Evolutionary conservation across 2,888 invertebrate genomes (phyloP).

Genomic region (Synergus umbraculus): DNA sequence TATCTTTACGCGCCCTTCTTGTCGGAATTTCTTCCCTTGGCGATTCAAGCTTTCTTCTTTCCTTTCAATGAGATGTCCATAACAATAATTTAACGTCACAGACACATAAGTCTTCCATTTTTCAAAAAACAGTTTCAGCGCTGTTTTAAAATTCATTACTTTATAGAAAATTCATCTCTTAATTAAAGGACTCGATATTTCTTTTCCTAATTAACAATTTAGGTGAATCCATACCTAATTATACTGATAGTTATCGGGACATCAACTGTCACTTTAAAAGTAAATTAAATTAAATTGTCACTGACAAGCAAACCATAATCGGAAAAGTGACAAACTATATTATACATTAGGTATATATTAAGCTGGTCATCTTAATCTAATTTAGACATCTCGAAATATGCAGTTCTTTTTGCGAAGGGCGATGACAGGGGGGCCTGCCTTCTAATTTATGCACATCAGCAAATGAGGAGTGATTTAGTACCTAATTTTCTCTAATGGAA

Average conservation of each 20-base stretch:
- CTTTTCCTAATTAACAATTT: too few species aligned
- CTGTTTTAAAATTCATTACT: too few species aligned
- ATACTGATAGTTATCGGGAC: too few species aligned
- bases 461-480: slow-evolving; percentile 17
- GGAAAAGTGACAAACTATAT: too few species aligned
- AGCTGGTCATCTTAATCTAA: neutral
- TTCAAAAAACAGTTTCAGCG: neutral
- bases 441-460: neutral
- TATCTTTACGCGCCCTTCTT: slow-evolving; percentile 7
- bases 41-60: neutral
- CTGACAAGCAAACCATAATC: too few species aligned
- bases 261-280: too few species aligned
- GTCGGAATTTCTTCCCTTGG: neutral
- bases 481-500: slow-evolving; percentile 33
- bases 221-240: too few species aligned
- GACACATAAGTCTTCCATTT: neutral
- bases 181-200: too few species aligned
- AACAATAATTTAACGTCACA: neutral
- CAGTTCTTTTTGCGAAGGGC: neutral
- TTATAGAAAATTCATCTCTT: too few species aligned
- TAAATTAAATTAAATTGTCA: too few species aligned
- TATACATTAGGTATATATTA: too few species aligned
- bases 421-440: neutral
- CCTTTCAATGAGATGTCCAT: neutral
- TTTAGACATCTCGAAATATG: neutral